phyloP scores from a whole-genome alignment of 2,113 vertebrate genomes.

The Ornithorhynchus anatinus region DNA sequence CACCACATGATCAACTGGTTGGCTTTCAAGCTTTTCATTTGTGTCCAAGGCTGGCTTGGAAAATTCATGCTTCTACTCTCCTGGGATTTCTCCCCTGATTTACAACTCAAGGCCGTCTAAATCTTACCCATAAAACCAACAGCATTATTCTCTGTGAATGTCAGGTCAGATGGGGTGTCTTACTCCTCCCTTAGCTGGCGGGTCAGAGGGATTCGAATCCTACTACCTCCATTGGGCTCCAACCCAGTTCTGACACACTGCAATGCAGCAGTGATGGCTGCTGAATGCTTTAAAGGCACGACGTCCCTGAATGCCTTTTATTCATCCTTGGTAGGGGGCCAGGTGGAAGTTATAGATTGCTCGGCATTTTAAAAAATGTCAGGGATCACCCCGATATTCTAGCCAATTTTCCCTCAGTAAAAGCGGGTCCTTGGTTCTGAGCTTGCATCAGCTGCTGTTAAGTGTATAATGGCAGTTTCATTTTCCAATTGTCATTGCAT shows the following conservation, averaged over 20 bases:
- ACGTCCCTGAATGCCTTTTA: neutral
- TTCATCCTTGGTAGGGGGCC: neutral
- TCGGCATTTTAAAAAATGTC: neutral
- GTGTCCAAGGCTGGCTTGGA: neutral
- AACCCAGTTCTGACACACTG: neutral
- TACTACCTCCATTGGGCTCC: neutral
- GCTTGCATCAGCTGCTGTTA: neutral
- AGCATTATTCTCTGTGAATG: neutral
- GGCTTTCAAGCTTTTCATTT: neutral
- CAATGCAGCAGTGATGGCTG: neutral
- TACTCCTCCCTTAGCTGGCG: neutral
- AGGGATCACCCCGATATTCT: neutral
- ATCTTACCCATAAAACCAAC: neutral
- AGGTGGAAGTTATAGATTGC: neutral
- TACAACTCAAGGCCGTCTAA: neutral
- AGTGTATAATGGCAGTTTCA: neutral
- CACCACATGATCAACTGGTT: neutral
- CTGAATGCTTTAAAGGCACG: neutral
- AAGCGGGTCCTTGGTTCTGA: neutral
- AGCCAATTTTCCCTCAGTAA: neutral
- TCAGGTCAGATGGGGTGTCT: neutral
- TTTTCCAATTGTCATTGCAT: neutral
- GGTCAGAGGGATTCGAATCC: neutral
- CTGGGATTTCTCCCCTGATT: neutral
- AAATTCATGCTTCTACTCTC: neutral